These are phyloP conservation scores for Capitulum mitella DNA, from an alignment of 2,888 invertebrate genomes.

Conservation along the genomic window DNA sequence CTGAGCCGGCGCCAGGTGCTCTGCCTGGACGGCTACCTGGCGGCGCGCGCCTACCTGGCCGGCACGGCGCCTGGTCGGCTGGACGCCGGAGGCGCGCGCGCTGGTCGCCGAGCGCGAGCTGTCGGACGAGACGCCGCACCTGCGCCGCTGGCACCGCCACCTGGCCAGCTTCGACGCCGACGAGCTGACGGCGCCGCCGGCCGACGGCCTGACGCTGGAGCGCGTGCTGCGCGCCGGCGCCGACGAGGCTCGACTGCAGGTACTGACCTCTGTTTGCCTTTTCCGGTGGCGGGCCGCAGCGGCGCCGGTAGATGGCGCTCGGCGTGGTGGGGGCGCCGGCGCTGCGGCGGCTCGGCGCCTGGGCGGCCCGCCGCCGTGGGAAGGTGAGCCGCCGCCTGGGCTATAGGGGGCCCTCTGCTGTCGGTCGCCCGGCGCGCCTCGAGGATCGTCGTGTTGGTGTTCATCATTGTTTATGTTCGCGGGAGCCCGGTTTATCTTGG, in stretches of 20 bases:
- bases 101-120: not conserved
- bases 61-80: not conserved
- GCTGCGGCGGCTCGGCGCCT: not conserved
- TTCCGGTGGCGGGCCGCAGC: not conserved
- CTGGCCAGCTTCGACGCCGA: not conserved
- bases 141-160: slow-evolving; percentile 11
- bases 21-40: not conserved
- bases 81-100: slow-evolving; percentile 14
- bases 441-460: too few species aligned
- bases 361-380: not conserved
- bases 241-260: not conserved
- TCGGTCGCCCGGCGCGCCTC: too few species aligned
- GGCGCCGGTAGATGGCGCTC: too few species aligned
- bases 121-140: not conserved
- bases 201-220: not conserved
- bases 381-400: too few species aligned
- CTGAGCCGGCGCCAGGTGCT: not conserved
- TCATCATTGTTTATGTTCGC: too few species aligned
- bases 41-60: not conserved
- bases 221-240: not conserved
- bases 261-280: not conserved
- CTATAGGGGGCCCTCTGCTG: too few species aligned
- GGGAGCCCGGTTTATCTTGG: too few species aligned
- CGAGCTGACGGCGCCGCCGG: slow-evolving; percentile 17
- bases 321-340: not conserved